phyloP scores from a whole-genome alignment of 2,888 invertebrate species.

The Aphidius colemani region DNA sequence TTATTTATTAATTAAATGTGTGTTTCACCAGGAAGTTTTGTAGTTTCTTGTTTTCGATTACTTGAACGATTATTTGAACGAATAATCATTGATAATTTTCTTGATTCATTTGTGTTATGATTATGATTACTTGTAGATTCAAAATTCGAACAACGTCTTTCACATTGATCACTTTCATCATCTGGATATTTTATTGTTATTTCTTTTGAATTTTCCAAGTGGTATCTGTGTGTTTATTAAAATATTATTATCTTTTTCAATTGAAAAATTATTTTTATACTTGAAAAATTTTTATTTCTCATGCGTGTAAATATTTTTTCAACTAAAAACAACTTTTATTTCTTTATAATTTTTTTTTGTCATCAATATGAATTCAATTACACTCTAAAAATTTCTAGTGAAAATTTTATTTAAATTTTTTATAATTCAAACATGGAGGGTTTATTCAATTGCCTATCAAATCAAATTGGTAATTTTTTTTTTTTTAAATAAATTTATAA shows the following conservation, averaged over 20 bases:
- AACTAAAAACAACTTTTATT: too few relatives aligned
- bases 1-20: slow-evolving; percentile 38
- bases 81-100: slow-evolving; percentile 36
- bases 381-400: too few relatives aligned
- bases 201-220: slow-evolving; percentile 27
- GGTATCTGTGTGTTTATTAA: slow-evolving; percentile 23
- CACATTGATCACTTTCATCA: slow-evolving; percentile 30
- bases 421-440: too few relatives aligned
- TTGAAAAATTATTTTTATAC: too few relatives aligned
- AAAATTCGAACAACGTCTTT: slow-evolving; percentile 20
- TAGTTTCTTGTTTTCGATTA: slow-evolving; percentile 31
- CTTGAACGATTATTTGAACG: slow-evolving; percentile 38
- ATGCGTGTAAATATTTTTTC: too few relatives aligned
- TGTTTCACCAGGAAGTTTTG: slow-evolving; percentile 37
- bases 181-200: slow-evolving; percentile 23
- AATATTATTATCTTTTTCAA: not conserved
- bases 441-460: too few relatives aligned
- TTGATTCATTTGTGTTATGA: slow-evolving; percentile 19
- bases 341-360: too few relatives aligned
- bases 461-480: too few relatives aligned
- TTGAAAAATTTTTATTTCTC: too few relatives aligned
- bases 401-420: too few relatives aligned
- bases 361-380: too few relatives aligned
- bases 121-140: slow-evolving; percentile 20
- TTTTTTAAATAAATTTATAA: too few relatives aligned